Base-by-base conservation (phyloP, 2,888 invertebrate species). In the Leptinotarsa haldemani region DNA sequence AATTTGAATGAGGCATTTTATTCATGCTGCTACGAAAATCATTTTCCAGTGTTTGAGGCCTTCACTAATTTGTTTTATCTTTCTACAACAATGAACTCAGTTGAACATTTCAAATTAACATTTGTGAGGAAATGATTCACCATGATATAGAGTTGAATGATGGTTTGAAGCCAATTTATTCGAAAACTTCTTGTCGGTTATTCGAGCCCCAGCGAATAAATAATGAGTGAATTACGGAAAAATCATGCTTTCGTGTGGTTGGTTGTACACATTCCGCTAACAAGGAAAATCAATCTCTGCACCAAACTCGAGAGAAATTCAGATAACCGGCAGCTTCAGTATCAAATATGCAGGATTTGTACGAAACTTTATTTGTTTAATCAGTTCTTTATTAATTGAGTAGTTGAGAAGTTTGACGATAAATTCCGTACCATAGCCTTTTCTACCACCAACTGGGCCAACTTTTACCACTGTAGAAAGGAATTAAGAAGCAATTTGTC, bases 351-450 rank as follows among this genome's bases (percentile, higher is more conserved):
- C 61, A 61, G 61, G 61, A 61, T 61, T 40, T 40, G 30, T 61
- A 40, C 40, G 4, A 61, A 61, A 61, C 61, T 61, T 61, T 30
- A 16, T 61, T 61, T 61, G 61, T 61, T 61, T 61, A 61, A 61
- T 61, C 61, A 61, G 61, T 61, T 40, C 61, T 61, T 61, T 61
- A 61, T 61, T 61, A 61, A 61, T 61, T 61, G n/a, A 61, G 61
- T 61, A 61, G 61, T 61, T 61, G 61, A 61, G 18, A 61, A 61
- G 61, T 61, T 61, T n/a, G 61, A 16, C 40, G n/a, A 61, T 61
- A 61, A 61, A 61, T 61, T 61, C 30, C n/a, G 18, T 61, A 61
- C 40, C 15, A 61, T 61, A 61, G 30, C 61, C 30, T 25, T 56
- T 20, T 56, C 56, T 56, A 22, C 56, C 56, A 56, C 22, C 61